Conservation (phyloP, 2,113 vertebrate genomes). For the Ginglymostoma cirratum region DNA sequence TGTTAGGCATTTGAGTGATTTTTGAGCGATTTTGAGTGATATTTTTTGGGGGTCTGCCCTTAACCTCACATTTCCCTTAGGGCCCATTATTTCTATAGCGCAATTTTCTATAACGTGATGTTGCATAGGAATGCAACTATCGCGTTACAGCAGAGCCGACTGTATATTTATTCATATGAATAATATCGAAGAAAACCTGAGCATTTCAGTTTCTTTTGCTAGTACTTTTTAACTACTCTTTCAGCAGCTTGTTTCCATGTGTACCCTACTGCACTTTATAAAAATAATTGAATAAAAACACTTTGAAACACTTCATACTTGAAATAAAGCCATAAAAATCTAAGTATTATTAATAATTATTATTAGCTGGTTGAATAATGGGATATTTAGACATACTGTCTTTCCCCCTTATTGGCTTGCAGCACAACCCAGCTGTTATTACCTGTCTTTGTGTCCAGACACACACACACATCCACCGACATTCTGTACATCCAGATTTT, state of each 20-base stretch:
- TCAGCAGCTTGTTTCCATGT: neutral
- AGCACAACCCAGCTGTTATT: neutral
- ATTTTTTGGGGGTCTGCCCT: too few relatives aligned
- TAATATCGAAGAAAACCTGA: slow-evolving; percentile 3
- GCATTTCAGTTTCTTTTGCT: neutral
- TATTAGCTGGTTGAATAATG: slow-evolving; percentile 13
- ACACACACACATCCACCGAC: neutral
- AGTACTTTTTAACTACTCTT: neutral
- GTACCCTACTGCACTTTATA: neutral
- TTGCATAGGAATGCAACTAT: too few relatives aligned
- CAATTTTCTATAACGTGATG: too few relatives aligned
- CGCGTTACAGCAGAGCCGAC: too few relatives aligned
- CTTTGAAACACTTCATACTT: neutral
- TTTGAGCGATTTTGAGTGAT: too few relatives aligned
- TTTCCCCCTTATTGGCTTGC: neutral
- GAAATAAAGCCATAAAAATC: neutral
- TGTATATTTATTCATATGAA: neutral
- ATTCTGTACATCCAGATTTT: neutral
- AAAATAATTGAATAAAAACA: neutral
- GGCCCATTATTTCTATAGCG: too few relatives aligned
- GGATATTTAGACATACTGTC: neutral
- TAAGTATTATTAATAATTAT: neutral
- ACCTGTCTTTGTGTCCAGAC: neutral
- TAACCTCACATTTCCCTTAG: too few relatives aligned
- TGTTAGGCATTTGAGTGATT: too few relatives aligned